phyloP scores from a whole-genome alignment of 1,140 invertebrate species.

The Pseudachorutes palmiensis region DNA sequence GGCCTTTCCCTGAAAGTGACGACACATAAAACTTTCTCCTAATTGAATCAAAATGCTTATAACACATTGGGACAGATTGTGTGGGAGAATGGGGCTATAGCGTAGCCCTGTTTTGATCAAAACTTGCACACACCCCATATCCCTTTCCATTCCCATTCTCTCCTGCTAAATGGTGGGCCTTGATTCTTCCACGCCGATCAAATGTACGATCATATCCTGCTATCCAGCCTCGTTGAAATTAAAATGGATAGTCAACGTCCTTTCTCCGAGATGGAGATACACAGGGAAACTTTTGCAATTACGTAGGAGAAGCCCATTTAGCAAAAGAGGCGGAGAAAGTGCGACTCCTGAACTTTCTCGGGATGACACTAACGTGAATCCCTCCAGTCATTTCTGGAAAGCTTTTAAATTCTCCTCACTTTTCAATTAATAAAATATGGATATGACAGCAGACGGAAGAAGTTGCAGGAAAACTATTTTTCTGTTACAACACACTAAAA shows the following conservation, averaged over 20 bases:
- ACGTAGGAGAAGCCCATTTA: neutral
- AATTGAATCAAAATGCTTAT: constrained; percentile 2
- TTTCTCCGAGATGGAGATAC: neutral
- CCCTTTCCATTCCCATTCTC: neutral
- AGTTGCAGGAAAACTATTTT: too few species aligned
- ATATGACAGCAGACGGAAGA: too few species aligned
- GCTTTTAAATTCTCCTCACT: constrained; percentile 5
- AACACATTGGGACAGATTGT: constrained; percentile 5
- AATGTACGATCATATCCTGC: neutral
- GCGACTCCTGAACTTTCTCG: neutral
- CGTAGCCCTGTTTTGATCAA: neutral
- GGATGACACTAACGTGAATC: neutral
- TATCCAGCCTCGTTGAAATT: constrained; percentile 19
- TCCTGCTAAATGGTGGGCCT: neutral
- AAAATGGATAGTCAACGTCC: constrained; percentile 21
- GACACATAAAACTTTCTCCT: constrained; percentile 6
- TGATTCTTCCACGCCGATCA: neutral
- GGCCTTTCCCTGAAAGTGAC: neutral
- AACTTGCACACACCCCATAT: neutral
- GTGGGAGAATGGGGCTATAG: neutral
- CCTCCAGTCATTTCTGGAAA: neutral
- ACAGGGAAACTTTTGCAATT: constrained; percentile 27
- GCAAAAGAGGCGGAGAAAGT: neutral
- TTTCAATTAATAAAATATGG: constrained; percentile 8
- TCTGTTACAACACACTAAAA: too few species aligned